Conservation (phyloP, 2,888 invertebrate species). For the Lycaena phlaeas region DNA sequence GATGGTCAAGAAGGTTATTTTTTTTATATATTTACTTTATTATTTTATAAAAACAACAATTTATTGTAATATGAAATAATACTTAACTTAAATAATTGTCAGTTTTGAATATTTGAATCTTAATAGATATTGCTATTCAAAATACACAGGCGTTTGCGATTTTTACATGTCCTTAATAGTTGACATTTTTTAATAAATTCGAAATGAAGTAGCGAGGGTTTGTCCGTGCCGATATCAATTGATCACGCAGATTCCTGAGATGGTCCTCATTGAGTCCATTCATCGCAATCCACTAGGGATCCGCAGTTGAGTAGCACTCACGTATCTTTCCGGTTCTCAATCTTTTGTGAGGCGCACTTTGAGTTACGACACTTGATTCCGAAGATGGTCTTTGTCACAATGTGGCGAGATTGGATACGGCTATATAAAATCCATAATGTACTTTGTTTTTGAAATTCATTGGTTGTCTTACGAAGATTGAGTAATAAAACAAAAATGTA, state of each 20-base stretch:
- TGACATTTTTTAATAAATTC: constrained; percentile 1
- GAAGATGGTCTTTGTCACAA: constrained; percentile 57
- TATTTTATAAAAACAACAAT: too few species aligned
- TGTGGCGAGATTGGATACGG: constrained; percentile 40
- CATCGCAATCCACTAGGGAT: constrained; percentile 47
- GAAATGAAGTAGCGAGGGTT: constrained; percentile 19
- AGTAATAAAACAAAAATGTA: too few species aligned
- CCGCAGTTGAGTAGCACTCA: constrained; percentile 48
- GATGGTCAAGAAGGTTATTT: too few species aligned
- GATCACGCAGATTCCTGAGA: constrained; percentile 56
- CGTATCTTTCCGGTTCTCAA: constrained; percentile 63
- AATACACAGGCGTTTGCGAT: not conserved
- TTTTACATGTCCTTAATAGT: not conserved
- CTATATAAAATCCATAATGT: constrained; percentile 18
- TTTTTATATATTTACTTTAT: too few species aligned
- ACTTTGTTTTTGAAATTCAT: constrained; percentile 3
- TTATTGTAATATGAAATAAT: not conserved
- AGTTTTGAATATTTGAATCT: too few species aligned
- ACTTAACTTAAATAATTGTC: not conserved
- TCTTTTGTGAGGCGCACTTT: constrained; percentile 59
- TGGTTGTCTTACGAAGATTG: not conserved
- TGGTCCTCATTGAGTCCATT: constrained; percentile 42
- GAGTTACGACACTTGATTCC: constrained; percentile 49
- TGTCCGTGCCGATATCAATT: constrained; percentile 57
- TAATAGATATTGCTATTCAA: not conserved